Evolutionary conservation across 2,113 vertebrate genomes (phyloP).

Genomic region (Hemibagrus wyckioides): DNA sequence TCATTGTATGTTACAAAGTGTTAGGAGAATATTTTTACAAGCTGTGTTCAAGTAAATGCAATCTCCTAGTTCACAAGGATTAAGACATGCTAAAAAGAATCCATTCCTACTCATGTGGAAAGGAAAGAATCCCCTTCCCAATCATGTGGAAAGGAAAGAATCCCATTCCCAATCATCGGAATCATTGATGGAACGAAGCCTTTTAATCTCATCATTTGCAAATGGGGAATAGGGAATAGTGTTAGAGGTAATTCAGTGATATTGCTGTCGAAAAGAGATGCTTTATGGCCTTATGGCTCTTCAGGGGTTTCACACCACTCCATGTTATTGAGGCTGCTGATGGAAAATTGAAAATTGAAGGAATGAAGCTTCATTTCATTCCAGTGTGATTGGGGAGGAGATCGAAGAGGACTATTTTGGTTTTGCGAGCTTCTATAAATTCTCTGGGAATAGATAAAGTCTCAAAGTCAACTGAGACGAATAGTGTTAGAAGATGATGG

Average conservation of each 20-base stretch:
- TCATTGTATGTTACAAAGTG: neutral
- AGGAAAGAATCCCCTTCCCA: too few relatives aligned
- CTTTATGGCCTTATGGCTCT: conserved; percentile 62
- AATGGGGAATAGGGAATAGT: conserved; percentile 49
- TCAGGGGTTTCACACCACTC: conserved; percentile 58
- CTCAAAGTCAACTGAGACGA: conserved; percentile 52
- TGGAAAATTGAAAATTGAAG: conserved; percentile 69
- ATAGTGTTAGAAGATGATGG: conserved; percentile 51
- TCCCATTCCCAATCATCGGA: conserved; percentile 45
- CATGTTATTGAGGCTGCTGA: conserved; percentile 63
- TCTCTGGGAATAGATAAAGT: conserved; percentile 47
- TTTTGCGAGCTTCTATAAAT: conserved; percentile 56
- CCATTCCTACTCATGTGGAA: conserved; percentile 43
- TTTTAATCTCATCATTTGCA: conserved; percentile 54
- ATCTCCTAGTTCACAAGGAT: conserved; percentile 1
- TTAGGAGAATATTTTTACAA: neutral
- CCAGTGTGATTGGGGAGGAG: conserved; percentile 49
- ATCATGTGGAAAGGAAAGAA: neutral
- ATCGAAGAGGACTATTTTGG: conserved; percentile 38
- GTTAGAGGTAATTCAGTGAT: conserved; percentile 63
- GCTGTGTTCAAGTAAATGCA: too few relatives aligned
- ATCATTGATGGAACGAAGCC: conserved; percentile 53
- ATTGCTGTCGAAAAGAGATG: conserved; percentile 60
- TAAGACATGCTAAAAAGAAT: conserved; percentile 11
- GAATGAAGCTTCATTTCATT: conserved; percentile 58